Evolutionary conservation across 2,888 invertebrate species (phyloP), one percentile per base, ranked within the genome.

Genomic region (Psylliodes chrysocephalus): DNA sequence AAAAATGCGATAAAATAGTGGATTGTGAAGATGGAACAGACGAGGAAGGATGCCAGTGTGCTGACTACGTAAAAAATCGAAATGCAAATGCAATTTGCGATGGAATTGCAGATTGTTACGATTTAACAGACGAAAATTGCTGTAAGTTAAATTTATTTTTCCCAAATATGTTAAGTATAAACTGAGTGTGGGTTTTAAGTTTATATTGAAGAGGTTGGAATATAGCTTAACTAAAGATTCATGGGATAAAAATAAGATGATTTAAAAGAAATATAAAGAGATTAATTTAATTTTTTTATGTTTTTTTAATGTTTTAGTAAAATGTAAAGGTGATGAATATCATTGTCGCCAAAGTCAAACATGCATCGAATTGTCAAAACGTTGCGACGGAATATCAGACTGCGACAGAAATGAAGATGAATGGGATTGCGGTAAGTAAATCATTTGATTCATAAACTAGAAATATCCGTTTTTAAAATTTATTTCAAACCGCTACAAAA

Each of bases 1-100:
- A 87, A 70, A 86, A 87, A 22, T 94, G 94, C 78, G 86, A 94
- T 75, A 87, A 86, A 42, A 82, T 86, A 62, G 81, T 87, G 14
- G 92, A 94, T 75, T 94, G 94, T 78, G 91, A 93, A 81, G 94
- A 94, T 82, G 91, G 90, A 2, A 90, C 90, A 0, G 94, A 94
- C 79, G 94, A 94, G 82, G 78, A 85, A 3, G 82, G 86, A 63
- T 94, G 94, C 77, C 85, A 85, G 0, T 94, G 94, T 76, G 84
- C 82, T n/a, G 92, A 93, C 75, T 89, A 88, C 74, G 81, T 94
- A 42, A 79, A 80, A 59, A 82, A 83, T 12, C 75, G 80, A 1
- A 73, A 85, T 64, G 84, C 87, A 8, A 81, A 84, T 6, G 84
- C 90, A 0, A 84, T 94, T 66, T 94, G 94, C 79, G 90, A 94